Evolutionary conservation across 2,797 vertebrate genomes (phyloP).

Genomic region (Melanotaenia parkinsoni): DNA sequence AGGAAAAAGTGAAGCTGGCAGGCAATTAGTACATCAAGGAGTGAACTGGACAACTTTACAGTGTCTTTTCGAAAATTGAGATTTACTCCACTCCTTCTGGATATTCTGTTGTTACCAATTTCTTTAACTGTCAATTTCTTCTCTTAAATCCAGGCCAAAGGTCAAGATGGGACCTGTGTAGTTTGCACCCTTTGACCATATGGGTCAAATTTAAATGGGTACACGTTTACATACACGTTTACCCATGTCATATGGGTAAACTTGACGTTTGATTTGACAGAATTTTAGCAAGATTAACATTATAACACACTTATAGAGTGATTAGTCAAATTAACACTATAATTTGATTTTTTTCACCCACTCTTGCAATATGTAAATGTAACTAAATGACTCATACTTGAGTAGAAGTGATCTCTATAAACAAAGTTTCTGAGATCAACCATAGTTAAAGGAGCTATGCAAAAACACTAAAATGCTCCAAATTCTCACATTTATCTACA

Average conservation of each 20-base stretch:
- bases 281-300: not conserved
- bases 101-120: not conserved
- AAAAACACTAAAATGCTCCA: not conserved
- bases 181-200: not conserved
- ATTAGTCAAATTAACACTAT: no score
- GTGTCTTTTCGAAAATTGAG: not conserved
- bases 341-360: no score
- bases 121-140: not conserved
- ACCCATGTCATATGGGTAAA: no score
- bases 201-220: not conserved
- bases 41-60: not conserved
- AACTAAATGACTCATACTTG: no score
- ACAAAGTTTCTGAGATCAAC: not conserved
- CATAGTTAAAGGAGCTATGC: not conserved
- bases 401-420: no score
- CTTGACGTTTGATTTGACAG: not conserved
- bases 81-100: not conserved
- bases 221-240: no score
- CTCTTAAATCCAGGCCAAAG: not conserved
- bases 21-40: not conserved
- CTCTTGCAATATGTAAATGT: no score
- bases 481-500: no score
- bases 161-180: not conserved
- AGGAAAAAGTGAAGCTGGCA: not conserved
- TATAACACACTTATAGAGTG: no score